Percentiles rank a stretch among this genome's conserved stretches.
Evolutionary conservation across 2,113 vertebrate genomes (phyloP).

Genomic region (Ptyas mucosa): DNA sequence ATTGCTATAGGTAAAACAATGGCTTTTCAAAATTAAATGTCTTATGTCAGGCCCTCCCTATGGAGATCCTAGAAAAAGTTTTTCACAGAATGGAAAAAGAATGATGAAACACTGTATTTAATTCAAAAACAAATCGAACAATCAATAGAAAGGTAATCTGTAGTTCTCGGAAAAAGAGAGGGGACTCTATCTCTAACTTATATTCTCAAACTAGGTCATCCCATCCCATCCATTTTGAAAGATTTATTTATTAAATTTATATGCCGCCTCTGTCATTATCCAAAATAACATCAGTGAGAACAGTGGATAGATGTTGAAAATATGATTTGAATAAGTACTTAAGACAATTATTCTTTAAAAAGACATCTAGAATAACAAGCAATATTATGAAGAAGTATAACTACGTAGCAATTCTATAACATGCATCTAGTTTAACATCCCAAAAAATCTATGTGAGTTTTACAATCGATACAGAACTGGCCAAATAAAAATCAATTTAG

Average conservation of each 20-base stretch:
- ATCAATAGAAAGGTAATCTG: background rate
- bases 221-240: background rate
- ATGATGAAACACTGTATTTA: background rate
- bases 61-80: background rate
- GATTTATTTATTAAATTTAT: background rate
- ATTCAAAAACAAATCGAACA: background rate
- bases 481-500: background rate
- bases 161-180: background rate
- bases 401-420: background rate
- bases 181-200: background rate
- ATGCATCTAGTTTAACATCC: background rate
- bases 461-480: background rate
- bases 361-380: background rate
- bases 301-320: background rate
- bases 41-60: background rate
- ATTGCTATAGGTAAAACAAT: background rate
- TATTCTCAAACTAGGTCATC: background rate
- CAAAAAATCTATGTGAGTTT: background rate
- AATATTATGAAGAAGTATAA: background rate
- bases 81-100: background rate
- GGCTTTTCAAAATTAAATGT: background rate
- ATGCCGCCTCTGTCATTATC: background rate
- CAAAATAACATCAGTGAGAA: background rate
- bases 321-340: background rate
- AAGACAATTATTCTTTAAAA: background rate